A percentile compares a stretch with the other conserved stretches of the same genome.
Evolutionary conservation across 1,140 invertebrate species (phyloP).

Genomic region (Magallana angulata): DNA sequence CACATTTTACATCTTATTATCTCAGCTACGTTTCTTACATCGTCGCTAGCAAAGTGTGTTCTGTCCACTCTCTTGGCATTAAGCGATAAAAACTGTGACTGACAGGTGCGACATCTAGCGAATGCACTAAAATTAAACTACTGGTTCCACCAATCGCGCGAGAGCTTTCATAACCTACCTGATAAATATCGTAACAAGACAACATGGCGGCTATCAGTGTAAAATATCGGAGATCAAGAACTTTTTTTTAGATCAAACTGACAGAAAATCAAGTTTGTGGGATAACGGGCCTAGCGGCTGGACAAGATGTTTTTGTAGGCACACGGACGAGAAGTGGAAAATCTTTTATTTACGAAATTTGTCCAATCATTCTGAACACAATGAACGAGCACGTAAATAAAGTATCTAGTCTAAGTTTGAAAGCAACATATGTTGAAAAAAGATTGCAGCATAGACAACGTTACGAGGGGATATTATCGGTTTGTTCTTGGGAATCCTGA

Average conservation of each 20-base stretch:
- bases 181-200: too few relatives aligned
- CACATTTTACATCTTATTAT: too few relatives aligned
- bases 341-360: conserved; percentile 37
- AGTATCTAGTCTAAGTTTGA: conserved; percentile 8
- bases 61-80: too few relatives aligned
- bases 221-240: not conserved
- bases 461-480: not conserved
- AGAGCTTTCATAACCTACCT: too few relatives aligned
- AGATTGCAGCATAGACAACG: not conserved
- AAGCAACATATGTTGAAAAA: conserved; percentile 34
- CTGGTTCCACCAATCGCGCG: too few relatives aligned
- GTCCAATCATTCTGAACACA: not conserved
- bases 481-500: conserved; percentile 43
- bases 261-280: not conserved
- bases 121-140: too few relatives aligned
- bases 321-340: conserved; percentile 48
- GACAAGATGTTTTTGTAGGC: conserved; percentile 40
- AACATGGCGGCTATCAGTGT: too few relatives aligned
- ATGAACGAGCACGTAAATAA: not conserved
- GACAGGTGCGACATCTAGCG: too few relatives aligned
- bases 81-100: too few relatives aligned
- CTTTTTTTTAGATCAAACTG: not conserved
- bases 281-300: not conserved
- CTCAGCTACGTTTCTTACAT: too few relatives aligned
- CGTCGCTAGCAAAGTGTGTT: too few relatives aligned